A percentile compares a stretch with the other conserved stretches of the same genome.
These are phyloP conservation scores for Barypeithes pellucidus DNA, from an alignment of 2,888 invertebrate species.

Conservation along the genomic window DNA sequence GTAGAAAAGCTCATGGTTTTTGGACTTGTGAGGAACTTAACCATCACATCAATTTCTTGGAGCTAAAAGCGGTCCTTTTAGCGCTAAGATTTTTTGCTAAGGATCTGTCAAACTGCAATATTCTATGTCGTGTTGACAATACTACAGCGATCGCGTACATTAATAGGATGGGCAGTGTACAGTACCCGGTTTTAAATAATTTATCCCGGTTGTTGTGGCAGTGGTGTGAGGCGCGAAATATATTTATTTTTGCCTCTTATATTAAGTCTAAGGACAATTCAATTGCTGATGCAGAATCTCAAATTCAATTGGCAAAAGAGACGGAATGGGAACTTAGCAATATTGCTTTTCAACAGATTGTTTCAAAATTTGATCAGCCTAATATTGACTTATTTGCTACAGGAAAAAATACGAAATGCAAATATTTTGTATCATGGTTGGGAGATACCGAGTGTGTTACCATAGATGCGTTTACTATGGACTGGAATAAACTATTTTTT, in stretches of 20 bases:
- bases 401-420: constrained; percentile 23
- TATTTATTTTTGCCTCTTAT: constrained; percentile 34
- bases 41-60: neutral
- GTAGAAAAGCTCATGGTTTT: neutral
- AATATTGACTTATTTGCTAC: constrained; percentile 32
- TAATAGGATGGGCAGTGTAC: no score
- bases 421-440: constrained; percentile 38
- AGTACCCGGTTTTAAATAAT: constrained; percentile 12
- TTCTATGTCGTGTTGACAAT: constrained; percentile 25
- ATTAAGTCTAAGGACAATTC: constrained; percentile 29
- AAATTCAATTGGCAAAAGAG: neutral
- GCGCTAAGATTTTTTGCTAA: constrained; percentile 23
- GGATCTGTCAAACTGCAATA: constrained; percentile 2
- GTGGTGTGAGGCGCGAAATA: constrained; percentile 33
- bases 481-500: constrained; percentile 22
- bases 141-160: constrained; percentile 32
- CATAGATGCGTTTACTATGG: constrained; percentile 24
- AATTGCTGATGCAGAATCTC: constrained; percentile 27
- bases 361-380: constrained; percentile 19
- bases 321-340: constrained; percentile 23
- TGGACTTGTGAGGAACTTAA: neutral
- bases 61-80: neutral
- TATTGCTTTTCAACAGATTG: constrained; percentile 16
- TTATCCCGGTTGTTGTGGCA: constrained; percentile 19
- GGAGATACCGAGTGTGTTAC: constrained; percentile 29